Evolutionary conservation across 2,888 invertebrate genomes (phyloP).

Genomic region (Caenorhabditis parvicauda): DNA sequence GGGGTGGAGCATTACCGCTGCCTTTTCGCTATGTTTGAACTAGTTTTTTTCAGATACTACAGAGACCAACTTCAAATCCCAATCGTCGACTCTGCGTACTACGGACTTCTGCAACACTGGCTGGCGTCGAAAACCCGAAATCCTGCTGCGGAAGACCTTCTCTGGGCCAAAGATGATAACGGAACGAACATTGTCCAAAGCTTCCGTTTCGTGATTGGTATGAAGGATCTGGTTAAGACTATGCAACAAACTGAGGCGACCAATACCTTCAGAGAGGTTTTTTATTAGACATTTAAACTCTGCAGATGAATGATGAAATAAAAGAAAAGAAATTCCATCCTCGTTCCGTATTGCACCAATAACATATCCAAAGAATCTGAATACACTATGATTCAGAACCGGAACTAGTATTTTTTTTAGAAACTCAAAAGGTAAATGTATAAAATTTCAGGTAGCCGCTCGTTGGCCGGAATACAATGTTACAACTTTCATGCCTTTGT

Average conservation of each 20-base stretch:
- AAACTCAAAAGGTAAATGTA: background rate
- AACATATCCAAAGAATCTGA: no score
- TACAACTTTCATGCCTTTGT: constrained; percentile 57
- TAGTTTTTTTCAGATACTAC: constrained; percentile 42
- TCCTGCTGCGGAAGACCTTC: constrained; percentile 53
- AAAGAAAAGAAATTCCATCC: background rate
- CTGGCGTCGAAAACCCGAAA: constrained; percentile 49
- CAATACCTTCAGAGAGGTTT: constrained; percentile 44
- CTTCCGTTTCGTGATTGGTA: constrained; percentile 55
- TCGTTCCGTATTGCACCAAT: background rate
- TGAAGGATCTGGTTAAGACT: constrained; percentile 56
- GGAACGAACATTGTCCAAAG: constrained; percentile 30
- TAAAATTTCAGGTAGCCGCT: constrained; percentile 28
- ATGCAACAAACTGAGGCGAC: constrained; percentile 59
- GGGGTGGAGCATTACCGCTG: background rate
- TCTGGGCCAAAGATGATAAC: constrained; percentile 42
- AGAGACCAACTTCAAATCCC: constrained; percentile 40
- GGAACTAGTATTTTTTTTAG: no score
- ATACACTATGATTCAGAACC: background rate
- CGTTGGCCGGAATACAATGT: constrained; percentile 43
- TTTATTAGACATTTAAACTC: background rate
- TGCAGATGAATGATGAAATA: background rate
- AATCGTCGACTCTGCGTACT: constrained; percentile 49
- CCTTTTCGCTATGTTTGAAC: background rate
- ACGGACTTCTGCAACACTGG: constrained; percentile 53